Base-by-base conservation (phyloP, 2,797 vertebrate species). In the Avahi laniger region DNA sequence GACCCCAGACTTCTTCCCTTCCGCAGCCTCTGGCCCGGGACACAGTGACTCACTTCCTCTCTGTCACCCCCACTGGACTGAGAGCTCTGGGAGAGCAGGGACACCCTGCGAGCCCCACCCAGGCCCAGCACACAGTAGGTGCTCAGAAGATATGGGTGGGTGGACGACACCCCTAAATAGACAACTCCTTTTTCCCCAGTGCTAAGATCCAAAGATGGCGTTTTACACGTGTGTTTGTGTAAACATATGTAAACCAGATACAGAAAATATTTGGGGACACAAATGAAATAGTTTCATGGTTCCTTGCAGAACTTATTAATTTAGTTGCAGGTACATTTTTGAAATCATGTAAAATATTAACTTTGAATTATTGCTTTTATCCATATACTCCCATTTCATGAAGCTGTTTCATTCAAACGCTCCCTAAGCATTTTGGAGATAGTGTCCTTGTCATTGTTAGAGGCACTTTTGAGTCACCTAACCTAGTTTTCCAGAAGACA, bases 401-500 rank as follows among this genome's bases (percentile, higher is more conserved):
- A 93, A 41, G 67, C 52, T 30, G 26, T 67, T 75, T 50, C 24
- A 35, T 75, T 91, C 67, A 63, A 0, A 70, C 54, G 38, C 33
- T 79, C 26, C 43, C 48, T 24, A 8, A 57, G 14, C 43, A 33
- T 59, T 88, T 83, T 91, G 50, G 48, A 88, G 46, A 48, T 33
- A 26, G 43, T 87, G 33, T 72, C 91, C 82, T 87, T 70, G 41
- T 80, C 84, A 28, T 59, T 65, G 41, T 73, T 38, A 91, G 72
- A 91, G 33, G 48, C 2, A 76, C 33, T 72, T 86, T 48, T 59
- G 83, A 93, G 70, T 91, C 83, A 70, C 46, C 72, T 94, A 82
- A 50, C 87, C 87, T 88, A 75, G 83, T 91, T 91, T 94, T 93
- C 76, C 41, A 93, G 87, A 83, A 95, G 94, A 57, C 33, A 70